Base-by-base conservation (phyloP, 2,797 vertebrate genomes). In the Bovichtus variegatus region DNA sequence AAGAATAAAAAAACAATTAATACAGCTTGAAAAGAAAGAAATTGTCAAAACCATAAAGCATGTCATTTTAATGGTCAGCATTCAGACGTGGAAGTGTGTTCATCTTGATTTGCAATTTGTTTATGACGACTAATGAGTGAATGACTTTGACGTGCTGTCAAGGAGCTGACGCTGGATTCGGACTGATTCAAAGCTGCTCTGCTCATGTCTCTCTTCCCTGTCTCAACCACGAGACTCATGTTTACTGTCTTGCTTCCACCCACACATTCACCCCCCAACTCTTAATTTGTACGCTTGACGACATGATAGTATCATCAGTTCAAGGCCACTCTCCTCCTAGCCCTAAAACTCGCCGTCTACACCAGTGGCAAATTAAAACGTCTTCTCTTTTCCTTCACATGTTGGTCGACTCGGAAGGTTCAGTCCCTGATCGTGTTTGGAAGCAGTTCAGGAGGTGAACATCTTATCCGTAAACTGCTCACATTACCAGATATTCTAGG, bases 391-490 rank as follows among this genome's bases (percentile, higher is more conserved):
- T 57, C 57, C 47, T 57, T 64, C 40, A 68, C 47, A 43, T 27
- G 3, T 40, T 60, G 43, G 31, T 71, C 50, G 50, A 41, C 62
- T 76, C 50, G 57, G 31, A 50, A 34, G 57, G 25, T 57, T 47
- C 49, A 50, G 59, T 76, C 51, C 49, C 43, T 68, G 65, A 67
- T 74, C 21, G 9, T 34, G 58, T 72, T 69, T n/a, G 60, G 57
- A 55, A 66, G 61, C 31, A 18, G 58, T 79, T 70, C 69, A 71
- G 36, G 36, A 65, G 78, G 69, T 73, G 59, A 69, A 86, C 64
- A 59, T 78, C 70, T 70, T 38, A 63, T 78, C 76, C 74, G 41
- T 74, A 73, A 81, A 76, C 64, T 27, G 38, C 16, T 67, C 69
- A 77, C 49, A 55, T 70, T 71, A 60, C 53, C 73, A 36, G 13